Base-by-base conservation (phyloP, 2,888 invertebrate species). In the Drosophila formosana region DNA sequence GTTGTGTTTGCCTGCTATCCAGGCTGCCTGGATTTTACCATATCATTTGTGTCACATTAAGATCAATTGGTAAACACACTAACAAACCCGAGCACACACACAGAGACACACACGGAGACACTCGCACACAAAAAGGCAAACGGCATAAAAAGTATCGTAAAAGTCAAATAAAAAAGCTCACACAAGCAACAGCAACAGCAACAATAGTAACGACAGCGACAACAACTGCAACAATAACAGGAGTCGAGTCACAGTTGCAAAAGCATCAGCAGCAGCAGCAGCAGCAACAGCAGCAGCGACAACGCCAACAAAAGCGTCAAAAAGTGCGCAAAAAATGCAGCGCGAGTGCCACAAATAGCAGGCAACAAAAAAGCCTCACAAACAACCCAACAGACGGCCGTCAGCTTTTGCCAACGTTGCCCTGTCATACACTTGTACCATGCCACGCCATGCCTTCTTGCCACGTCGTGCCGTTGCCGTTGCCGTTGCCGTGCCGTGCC, bases 21-120 rank as follows among this genome's bases (percentile, higher is more conserved):
- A 57, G 78, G 66, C 87, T 78, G 83, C 58, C 78, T 79, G 80
- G 77, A 86, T 80, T 88, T 88, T 84, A 85, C 80, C 86, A 89
- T 90, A 90, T 91, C 90, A 90, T 90, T 90, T 90, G 89, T 91
- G 90, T 91, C 90, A 90, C 89, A 90, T 90, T 91, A 90, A 90
- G 90, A 91, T 90, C 90, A 90, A 90, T 90, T 90, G 90, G 90
- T 82, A 90, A 88, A 90, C 83, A 90, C 82, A 81, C 85, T 78
- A 70, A 52, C 30, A 60, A 32, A 47, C 55, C 45, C 18, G 47
- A 23, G 37, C 45, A 39, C 43, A 41, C 53, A 32, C 56, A 51
- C 49, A 52, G 23, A 37, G 30, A 8, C 25, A 37, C 39, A 30
- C 41, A 39, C 26, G 49, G 34, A 8, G n/a, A 53, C 64, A 47